phyloP scores from a whole-genome alignment of 2,113 vertebrate species.

The Cervus canadensis region DNA sequence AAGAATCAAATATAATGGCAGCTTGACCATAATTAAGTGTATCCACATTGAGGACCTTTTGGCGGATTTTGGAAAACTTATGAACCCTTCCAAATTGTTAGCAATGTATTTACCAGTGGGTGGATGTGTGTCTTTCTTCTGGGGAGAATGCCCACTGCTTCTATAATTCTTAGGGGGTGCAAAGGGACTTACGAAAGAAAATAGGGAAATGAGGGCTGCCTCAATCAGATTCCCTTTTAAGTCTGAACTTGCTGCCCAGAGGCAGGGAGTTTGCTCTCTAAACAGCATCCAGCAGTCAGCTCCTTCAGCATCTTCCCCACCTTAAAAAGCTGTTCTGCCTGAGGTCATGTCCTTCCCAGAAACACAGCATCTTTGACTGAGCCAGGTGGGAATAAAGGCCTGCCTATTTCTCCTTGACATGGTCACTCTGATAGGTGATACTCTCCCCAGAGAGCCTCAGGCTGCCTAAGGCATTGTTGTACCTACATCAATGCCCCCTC shows the following conservation, averaged over 20 bases:
- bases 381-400: background rate
- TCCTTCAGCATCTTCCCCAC: background rate
- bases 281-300: background rate
- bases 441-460: background rate
- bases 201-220: rapidly evolving
- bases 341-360: background rate
- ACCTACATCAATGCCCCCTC: rapidly evolving
- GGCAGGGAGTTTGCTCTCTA: no score
- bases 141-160: background rate
- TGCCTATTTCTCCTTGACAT: background rate
- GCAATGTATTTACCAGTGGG: background rate
- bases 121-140: background rate
- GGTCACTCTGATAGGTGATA: rapidly evolving
- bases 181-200: background rate
- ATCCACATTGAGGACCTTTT: background rate
- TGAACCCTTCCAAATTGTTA: background rate
- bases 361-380: background rate
- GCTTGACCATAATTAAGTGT: background rate
- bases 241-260: background rate
- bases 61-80: background rate
- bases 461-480: no score
- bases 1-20: background rate
- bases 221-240: background rate
- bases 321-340: background rate
- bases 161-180: background rate